Evolutionary conservation across 2,113 vertebrate genomes (phyloP).

Genomic region (Xyliphius kryptos): DNA sequence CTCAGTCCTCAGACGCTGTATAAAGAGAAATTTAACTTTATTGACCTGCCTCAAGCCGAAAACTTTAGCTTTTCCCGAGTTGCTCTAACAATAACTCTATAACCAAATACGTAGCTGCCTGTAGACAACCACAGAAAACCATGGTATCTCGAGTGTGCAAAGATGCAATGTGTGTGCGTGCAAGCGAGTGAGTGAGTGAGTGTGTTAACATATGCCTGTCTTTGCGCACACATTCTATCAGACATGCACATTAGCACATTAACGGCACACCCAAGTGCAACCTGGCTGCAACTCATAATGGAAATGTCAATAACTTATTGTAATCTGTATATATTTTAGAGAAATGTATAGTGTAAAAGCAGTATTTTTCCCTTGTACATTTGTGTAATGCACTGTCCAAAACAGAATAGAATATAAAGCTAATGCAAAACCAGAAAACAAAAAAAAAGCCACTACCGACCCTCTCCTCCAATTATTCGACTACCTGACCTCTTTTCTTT

Average conservation of each 20-base stretch:
- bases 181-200: background rate
- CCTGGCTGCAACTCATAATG: constrained; percentile 79
- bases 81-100: constrained; percentile 81
- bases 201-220: constrained; percentile 45
- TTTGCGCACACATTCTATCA: constrained; percentile 36
- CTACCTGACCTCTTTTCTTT: constrained; percentile 40
- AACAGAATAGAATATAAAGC: constrained; percentile 68
- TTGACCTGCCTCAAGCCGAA: constrained; percentile 74
- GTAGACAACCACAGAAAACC: constrained; percentile 81
- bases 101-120: constrained; percentile 97
- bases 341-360: constrained; percentile 90
- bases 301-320: constrained; percentile 95
- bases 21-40: constrained; percentile 91
- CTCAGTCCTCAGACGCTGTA: constrained; percentile 71
- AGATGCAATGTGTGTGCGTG: constrained; percentile 1
- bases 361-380: constrained; percentile 95
- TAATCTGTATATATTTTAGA: constrained; percentile 99
- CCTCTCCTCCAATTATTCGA: constrained; percentile 33
- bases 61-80: constrained; percentile 77
- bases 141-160: constrained; percentile 18
- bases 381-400: constrained; percentile 92
- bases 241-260: constrained; percentile 37
- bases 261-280: constrained; percentile 61
- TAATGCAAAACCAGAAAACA: constrained; percentile 61
- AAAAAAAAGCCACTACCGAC: constrained; percentile 43